Percentiles rank a stretch among this genome's conserved stretches.
Evolutionary conservation across 2,113 vertebrate species (phyloP).

Genomic region (Nettapus auritus): DNA sequence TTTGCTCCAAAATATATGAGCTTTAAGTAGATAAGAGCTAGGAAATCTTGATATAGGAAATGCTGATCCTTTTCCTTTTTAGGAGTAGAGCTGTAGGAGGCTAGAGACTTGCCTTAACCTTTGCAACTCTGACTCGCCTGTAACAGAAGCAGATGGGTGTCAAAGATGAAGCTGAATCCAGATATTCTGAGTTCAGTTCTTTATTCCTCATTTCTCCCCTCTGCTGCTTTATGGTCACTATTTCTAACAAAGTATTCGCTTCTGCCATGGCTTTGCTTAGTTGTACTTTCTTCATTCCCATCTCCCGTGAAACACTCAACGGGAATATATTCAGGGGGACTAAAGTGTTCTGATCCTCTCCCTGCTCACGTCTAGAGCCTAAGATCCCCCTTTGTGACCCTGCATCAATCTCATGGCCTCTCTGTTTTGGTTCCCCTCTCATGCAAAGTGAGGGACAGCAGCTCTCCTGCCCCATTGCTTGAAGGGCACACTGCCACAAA

Average conservation of each 20-base stretch:
- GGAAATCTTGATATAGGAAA: not conserved
- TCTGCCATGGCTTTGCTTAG: not conserved
- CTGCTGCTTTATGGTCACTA: not conserved
- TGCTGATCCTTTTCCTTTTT: not conserved
- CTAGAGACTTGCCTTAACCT: not conserved
- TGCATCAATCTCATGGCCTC: not conserved
- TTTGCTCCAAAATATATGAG: not conserved
- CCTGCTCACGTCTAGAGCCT: not conserved
- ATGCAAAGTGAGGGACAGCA: not conserved
- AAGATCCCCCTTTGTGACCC: not conserved
- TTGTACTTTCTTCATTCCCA: not conserved
- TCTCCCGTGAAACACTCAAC: not conserved
- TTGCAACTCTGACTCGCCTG: not conserved
- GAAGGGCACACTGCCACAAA: not conserved
- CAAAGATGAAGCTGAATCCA: not conserved
- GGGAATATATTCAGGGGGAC: not conserved
- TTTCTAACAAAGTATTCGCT: not conserved
- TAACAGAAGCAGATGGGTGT: not conserved
- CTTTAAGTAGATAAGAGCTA: not conserved
- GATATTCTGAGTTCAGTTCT: not conserved
- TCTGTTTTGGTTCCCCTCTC: not conserved
- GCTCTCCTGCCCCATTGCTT: not conserved
- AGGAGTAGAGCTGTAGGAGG: not conserved
- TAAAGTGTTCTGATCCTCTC: not conserved
- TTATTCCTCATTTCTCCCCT: not conserved